These are phyloP conservation scores for Galeopsomyia nigrocyanea DNA, from an alignment of 2,888 invertebrate genomes.

Conservation along the genomic window DNA sequence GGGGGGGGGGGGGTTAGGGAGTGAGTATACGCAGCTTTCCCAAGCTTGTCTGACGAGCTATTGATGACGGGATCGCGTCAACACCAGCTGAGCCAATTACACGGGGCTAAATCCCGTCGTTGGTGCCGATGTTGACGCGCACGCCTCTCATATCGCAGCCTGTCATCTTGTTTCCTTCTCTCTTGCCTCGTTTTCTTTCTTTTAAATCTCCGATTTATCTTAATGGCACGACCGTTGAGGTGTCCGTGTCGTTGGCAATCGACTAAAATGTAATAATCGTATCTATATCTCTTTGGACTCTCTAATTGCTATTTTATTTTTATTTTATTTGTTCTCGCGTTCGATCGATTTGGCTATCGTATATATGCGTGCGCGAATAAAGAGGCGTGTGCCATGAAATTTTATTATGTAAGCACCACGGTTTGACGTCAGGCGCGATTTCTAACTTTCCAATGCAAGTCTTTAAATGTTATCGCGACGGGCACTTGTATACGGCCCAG, in stretches of 20 bases:
- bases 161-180: slow-evolving; percentile 46
- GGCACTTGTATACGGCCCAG: too few relatives aligned
- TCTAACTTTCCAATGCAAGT: not conserved
- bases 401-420: not conserved
- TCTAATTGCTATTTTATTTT: not conserved
- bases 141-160: slow-evolving; percentile 48
- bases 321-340: slow-evolving; percentile 5
- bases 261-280: slow-evolving; percentile 29
- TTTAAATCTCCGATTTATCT: slow-evolving; percentile 32
- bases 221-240: too few relatives aligned
- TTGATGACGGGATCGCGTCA: slow-evolving; percentile 75
- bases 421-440: slow-evolving; percentile 5
- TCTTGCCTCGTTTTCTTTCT: slow-evolving; percentile 49
- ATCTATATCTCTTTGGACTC: not conserved
- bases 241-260: slow-evolving; percentile 41
- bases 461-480: too few relatives aligned
- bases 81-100: slow-evolving; percentile 78
- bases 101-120: slow-evolving; percentile 66
- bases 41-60: slow-evolving; percentile 73
- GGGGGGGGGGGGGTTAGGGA: not conserved
- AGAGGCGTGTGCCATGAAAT: not conserved
- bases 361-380: too few relatives aligned
- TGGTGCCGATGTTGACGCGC: slow-evolving; percentile 17
- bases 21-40: slow-evolving; percentile 64
- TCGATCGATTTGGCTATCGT: not conserved